Evolutionary conservation across 2,797 vertebrate species (phyloP).

Genomic region (Selene dorsalis): DNA sequence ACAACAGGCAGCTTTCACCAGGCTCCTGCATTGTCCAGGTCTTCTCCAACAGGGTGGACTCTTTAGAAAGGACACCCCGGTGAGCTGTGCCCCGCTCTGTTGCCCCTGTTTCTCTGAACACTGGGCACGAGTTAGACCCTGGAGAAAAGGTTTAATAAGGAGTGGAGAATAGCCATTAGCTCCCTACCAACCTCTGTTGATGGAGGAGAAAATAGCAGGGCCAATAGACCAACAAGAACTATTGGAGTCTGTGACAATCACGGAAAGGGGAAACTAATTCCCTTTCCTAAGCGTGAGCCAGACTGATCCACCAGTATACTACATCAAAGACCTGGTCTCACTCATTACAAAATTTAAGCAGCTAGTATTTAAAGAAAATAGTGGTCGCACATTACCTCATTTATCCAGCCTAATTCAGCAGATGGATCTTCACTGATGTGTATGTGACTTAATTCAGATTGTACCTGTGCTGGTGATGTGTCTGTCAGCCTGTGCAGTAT

Average conservation of each 20-base stretch:
- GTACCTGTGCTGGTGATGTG: constrained; percentile 24
- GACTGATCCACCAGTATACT: constrained; percentile 20
- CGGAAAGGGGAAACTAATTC: constrained; percentile 64
- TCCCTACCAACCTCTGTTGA: constrained; percentile 77
- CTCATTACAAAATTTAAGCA: constrained; percentile 45
- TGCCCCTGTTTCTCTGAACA: constrained; percentile 74
- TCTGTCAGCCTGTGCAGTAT: constrained; percentile 24
- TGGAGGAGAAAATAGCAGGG: constrained; percentile 70
- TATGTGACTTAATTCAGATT: constrained; percentile 27
- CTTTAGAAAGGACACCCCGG: constrained; percentile 79
- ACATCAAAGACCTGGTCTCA: constrained; percentile 22
- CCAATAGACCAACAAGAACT: constrained; percentile 66
- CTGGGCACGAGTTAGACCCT: constrained; percentile 74
- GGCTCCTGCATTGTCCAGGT: constrained; percentile 78
- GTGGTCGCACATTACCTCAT: constrained; percentile 39
- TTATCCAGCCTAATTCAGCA: constrained; percentile 30
- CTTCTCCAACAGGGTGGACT: constrained; percentile 72
- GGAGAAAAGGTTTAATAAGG: constrained; percentile 80
- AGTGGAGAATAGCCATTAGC: constrained; percentile 80
- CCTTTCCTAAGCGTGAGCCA: constrained; percentile 40
- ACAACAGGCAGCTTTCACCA: constrained; percentile 81
- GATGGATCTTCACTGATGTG: constrained; percentile 10
- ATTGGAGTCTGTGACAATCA: constrained; percentile 74
- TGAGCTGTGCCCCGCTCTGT: constrained; percentile 73
- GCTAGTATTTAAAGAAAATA: constrained; percentile 46